Evolutionary conservation across 2,888 invertebrate genomes (phyloP).

Genomic region (Phragmatobia fuliginosa): DNA sequence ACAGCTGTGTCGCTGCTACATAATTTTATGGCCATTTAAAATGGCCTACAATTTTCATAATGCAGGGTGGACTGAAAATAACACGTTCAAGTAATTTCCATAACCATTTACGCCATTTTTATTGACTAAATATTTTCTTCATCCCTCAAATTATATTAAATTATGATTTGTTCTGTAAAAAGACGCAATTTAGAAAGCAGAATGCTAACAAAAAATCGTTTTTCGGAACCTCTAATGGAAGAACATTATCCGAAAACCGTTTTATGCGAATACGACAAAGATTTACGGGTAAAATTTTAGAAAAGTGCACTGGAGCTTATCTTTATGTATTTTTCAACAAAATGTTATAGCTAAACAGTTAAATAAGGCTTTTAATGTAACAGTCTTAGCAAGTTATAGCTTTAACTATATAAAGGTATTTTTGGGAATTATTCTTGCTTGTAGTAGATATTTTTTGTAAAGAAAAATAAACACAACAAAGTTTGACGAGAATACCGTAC

Average conservation of each 20-base stretch:
- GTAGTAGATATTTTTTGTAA: slow-evolving; percentile 55
- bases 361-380: slow-evolving; percentile 67
- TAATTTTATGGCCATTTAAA: slow-evolving; percentile 45
- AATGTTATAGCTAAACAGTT: slow-evolving; percentile 74
- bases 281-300: slow-evolving; percentile 74
- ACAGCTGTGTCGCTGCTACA: slow-evolving; percentile 48
- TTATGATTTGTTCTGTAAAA: slow-evolving; percentile 54
- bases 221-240: slow-evolving; percentile 75
- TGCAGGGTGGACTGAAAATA: slow-evolving; percentile 31
- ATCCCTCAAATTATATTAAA: slow-evolving; percentile 54
- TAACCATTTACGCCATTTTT: slow-evolving; percentile 43
- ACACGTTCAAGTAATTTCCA: slow-evolving; percentile 50
- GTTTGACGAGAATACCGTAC: slow-evolving; percentile 63
- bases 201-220: slow-evolving; percentile 70
- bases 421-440: slow-evolving; percentile 69
- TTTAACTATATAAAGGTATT: slow-evolving; percentile 71
- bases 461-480: slow-evolving; percentile 66
- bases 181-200: slow-evolving; percentile 59
- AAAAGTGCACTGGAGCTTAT: slow-evolving; percentile 71
- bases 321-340: slow-evolving; percentile 77
- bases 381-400: slow-evolving; percentile 65
- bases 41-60: slow-evolving; percentile 39
- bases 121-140: slow-evolving; percentile 50
- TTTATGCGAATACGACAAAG: slow-evolving; percentile 73
- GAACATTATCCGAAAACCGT: slow-evolving; percentile 78